These are phyloP conservation scores for Lycorma delicatula DNA, from an alignment of 1,140 invertebrate species.

Conservation along the genomic window DNA sequence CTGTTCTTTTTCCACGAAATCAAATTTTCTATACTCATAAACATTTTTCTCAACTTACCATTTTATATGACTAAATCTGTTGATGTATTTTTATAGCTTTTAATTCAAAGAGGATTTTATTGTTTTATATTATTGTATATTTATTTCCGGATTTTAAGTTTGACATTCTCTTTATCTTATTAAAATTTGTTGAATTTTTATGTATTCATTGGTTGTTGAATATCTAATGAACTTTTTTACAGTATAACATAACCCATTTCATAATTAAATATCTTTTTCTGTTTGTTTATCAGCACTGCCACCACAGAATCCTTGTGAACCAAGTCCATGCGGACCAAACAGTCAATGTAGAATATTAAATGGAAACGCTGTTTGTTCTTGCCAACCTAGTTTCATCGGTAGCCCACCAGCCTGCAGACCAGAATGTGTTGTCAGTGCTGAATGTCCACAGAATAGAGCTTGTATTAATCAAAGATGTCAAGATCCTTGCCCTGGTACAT, in stretches of 20 bases:
- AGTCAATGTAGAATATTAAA: conserved; percentile 62
- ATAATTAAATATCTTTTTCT: conserved; percentile 29
- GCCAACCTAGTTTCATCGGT: conserved; percentile 63
- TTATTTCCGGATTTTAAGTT: too few relatives aligned
- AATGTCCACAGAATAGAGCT: conserved; percentile 59
- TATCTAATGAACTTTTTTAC: conserved; percentile 8
- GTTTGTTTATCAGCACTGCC: conserved; percentile 35
- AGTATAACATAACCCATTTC: neutral
- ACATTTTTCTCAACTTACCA: too few relatives aligned
- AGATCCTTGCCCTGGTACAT: conserved; percentile 72
- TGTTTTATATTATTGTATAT: too few relatives aligned
- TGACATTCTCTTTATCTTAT: too few relatives aligned
- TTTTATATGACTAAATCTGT: too few relatives aligned
- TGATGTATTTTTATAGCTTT: too few relatives aligned
- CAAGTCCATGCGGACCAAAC: conserved; percentile 71
- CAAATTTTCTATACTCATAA: too few relatives aligned
- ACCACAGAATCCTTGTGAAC: conserved; percentile 60
- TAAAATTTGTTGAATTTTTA: too few relatives aligned
- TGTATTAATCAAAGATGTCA: conserved; percentile 72
- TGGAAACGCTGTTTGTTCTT: conserved; percentile 68
- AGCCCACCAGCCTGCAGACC: conserved; percentile 66
- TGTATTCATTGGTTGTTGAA: too few relatives aligned
- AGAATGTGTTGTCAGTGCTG: conserved; percentile 68
- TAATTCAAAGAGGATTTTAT: too few relatives aligned
- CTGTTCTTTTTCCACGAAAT: too few relatives aligned